Evolutionary conservation across 2,888 invertebrate species (phyloP), one percentile per base, ranked within the genome.

Genomic region (Drosophila trichaetosa): DNA sequence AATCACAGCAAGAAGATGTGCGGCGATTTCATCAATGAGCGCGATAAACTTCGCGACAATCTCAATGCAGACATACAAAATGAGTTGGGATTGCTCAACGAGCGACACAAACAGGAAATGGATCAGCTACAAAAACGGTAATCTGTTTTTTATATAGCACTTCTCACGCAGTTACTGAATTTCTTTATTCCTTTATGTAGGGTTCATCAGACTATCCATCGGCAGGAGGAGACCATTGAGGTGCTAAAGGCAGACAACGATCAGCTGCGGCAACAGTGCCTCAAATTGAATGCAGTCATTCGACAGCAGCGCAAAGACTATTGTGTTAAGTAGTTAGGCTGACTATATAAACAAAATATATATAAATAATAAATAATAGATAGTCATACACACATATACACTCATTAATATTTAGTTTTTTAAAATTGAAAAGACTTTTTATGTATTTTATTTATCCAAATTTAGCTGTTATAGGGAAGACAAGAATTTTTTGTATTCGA

Each of bases 61-160:
- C 94, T 96, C 31, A 95, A 95, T 58, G 94, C 94, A 49, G 94
- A 96, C 85, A 95, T 96, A 92, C 94, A 94, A 66, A 92, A 91
- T 31, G 96, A 96, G 88, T 94, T 96, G 69, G 94, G 95, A n/a
- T 91, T 93, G 11, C 91, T 96, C 51, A 94, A 95, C 83, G 94
- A 94, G 58, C 95, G 96, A 89, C 94, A 96, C 87, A 96, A 97
- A 80, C 95, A 95, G 84, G 96, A 97, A 91, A 95, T 97, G 94
- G 96, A 96, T 76, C 96, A 96, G 91, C 94, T 97, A 1, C 96
- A 97, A 90, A 96, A 96, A 89, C 96, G 96, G 97, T 97, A 89
- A 91, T 90, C 29, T 10, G n/a, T 5, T 7, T 7, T 29, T 29
- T 4, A 4, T 18, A 21, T 18, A 18, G 24, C 21, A 1, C 1